Evolutionary conservation across 2,888 invertebrate species (phyloP), one percentile per base, ranked within the genome.

Genomic region (Acronicta aceris): DNA sequence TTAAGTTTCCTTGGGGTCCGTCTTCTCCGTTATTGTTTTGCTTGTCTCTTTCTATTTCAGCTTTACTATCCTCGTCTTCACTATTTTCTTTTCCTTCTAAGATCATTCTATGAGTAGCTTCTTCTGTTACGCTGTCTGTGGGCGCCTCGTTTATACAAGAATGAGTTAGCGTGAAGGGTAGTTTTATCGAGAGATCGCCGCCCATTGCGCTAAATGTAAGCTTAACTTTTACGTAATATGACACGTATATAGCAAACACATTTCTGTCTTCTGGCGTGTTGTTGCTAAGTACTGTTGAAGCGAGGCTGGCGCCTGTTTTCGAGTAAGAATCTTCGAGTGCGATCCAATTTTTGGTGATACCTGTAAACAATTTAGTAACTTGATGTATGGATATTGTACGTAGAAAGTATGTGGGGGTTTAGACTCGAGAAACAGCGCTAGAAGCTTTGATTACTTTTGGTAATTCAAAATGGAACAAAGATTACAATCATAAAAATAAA

Each of bases 171-270:
- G 96, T 96, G 85, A 98, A 98, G 0, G 98, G 98, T 51, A 98
- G 88, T 86, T 98, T 98, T 1, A 98, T 89, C 0, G 97, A 97
- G 8, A 98, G 90, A 62, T 97, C 97, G 1, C 97, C 97, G 0
- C 97, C 97, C 95, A 98, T 97, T 4, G 97, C 96, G 63, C 97
- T 97, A 25, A 98, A 95, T 0, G 97, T 95, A 0, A 98, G 94
- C 89, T 98, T 98, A 0, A 98, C 97, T 95, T 98, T 98, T 8
- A 98, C 98, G 85, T 98, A 98, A 86, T 98, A 98, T 0, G 98
- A 98, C 10, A 98, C 98, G 91, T 98, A 98, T 78, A 98, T 98
- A 55, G 98, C 98, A 82, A 98, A 98, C 0, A 97, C 98, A 87
- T 98, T 98, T 62, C 98, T 95, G 74, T 97, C 97, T 70, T 97